Conservation (phyloP, 2,113 vertebrate genomes). For the Ailuropoda melanoleuca region DNA sequence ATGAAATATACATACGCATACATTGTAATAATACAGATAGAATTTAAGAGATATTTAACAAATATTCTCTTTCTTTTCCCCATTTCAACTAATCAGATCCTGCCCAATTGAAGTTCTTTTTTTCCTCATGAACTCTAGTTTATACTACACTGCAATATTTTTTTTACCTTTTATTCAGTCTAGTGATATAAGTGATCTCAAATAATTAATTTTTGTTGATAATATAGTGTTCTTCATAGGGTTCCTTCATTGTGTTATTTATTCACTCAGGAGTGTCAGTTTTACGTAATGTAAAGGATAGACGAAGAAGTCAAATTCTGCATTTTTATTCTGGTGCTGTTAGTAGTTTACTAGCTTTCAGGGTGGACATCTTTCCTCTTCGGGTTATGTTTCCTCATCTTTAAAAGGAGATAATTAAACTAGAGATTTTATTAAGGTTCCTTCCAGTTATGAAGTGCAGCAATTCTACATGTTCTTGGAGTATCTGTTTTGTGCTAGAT, state of each 20-base stretch:
- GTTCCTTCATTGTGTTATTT: neutral
- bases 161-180: neutral
- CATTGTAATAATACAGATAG: neutral
- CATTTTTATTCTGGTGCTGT: slow-evolving; percentile 11
- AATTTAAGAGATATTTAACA: slow-evolving; percentile 18
- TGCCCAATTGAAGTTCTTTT: neutral
- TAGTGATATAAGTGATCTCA: neutral
- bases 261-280: neutral
- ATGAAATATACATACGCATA: neutral
- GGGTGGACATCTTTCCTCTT: neutral
- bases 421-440: neutral
- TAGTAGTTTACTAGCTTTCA: neutral
- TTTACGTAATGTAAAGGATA: neutral
- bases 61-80: slow-evolving; percentile 3
- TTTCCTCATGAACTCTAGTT: neutral
- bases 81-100: neutral
- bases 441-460: slow-evolving; percentile 9
- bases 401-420: slow-evolving; percentile 10
- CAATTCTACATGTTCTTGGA: slow-evolving; percentile 11
- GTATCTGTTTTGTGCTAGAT: neutral
- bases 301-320: neutral
- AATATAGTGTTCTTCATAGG: neutral
- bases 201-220: neutral
- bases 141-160: neutral
- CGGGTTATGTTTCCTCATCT: neutral